Evolutionary conservation across 2,888 invertebrate genomes (phyloP).

Genomic region (Morpho achilles): DNA sequence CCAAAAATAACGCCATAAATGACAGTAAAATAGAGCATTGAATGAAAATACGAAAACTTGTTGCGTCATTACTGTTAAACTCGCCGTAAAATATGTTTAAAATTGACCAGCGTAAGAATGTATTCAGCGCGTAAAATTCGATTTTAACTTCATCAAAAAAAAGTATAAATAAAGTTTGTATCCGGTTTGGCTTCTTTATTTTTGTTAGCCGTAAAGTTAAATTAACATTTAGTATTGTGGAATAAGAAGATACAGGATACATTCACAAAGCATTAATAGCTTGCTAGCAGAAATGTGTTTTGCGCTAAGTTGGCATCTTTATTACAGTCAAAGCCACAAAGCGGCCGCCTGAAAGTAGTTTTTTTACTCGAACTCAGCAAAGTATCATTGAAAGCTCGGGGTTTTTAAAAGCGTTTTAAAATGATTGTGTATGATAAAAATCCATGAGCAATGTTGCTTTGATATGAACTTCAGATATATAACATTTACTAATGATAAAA

Average conservation of each 20-base stretch:
- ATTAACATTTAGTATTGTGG: constrained; percentile 5
- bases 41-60: background rate
- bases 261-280: constrained; percentile 5
- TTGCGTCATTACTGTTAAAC: background rate
- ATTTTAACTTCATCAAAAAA: constrained; percentile 8
- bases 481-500: too few species aligned
- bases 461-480: too few species aligned
- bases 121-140: constrained; percentile 1
- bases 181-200: constrained; percentile 13
- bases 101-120: background rate
- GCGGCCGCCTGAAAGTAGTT: too few species aligned
- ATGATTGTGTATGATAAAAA: too few species aligned
- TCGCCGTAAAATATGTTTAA: background rate
- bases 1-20: too few species aligned
- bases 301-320: background rate
- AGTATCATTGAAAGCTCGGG: too few species aligned
- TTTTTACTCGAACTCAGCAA: too few species aligned
- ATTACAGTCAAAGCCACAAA: too few species aligned
- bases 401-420: too few species aligned
- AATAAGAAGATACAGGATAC: constrained; percentile 10
- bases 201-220: constrained; percentile 3
- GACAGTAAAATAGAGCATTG: background rate
- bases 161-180: constrained; percentile 8
- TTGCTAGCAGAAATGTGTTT: background rate
- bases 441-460: too few species aligned